A percentile compares a stretch with the other conserved stretches of the same genome.
Evolutionary conservation across 1,140 invertebrate genomes (phyloP).

Genomic region (Calycopis cecrops): DNA sequence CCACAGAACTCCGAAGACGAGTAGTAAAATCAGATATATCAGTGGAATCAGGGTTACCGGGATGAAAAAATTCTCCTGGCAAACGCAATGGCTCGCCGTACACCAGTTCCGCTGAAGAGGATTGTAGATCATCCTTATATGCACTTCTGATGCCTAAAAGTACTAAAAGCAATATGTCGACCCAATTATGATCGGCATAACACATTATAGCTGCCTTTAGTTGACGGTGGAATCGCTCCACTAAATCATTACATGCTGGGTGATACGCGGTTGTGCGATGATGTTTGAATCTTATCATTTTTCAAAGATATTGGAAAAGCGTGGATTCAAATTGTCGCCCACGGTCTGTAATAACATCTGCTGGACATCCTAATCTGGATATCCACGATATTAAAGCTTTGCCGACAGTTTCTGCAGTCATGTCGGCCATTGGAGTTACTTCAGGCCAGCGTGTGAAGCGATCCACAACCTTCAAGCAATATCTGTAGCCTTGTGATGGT

Average conservation of each 20-base stretch:
- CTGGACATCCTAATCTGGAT: slow-evolving; percentile 11
- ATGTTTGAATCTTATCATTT: slow-evolving; percentile 10
- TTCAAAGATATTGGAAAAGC: slow-evolving; percentile 5
- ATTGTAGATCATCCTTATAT: slow-evolving; percentile 3
- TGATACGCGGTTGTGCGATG: slow-evolving; percentile 14
- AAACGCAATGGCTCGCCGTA: slow-evolving; percentile 14
- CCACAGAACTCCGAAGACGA: slow-evolving; percentile 8
- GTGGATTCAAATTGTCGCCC: slow-evolving; percentile 16
- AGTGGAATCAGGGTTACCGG: not conserved
- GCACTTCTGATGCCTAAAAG: slow-evolving; percentile 14
- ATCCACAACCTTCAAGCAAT: slow-evolving; percentile 10
- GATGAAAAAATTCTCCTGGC: slow-evolving; percentile 16
- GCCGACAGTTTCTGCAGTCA: slow-evolving; percentile 18
- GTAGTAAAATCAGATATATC: slow-evolving; percentile 13
- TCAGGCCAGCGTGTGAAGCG: slow-evolving; percentile 12
- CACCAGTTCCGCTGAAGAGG: slow-evolving; percentile 17
- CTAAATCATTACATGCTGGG: slow-evolving; percentile 14
- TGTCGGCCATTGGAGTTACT: slow-evolving; percentile 18
- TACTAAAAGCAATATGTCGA: slow-evolving; percentile 12
- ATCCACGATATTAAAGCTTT: slow-evolving; percentile 16
- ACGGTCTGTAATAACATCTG: too few relatives aligned
- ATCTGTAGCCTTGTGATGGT: slow-evolving; percentile 6
- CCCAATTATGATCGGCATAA: slow-evolving; percentile 7
- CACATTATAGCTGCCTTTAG: not conserved
- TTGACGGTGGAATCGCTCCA: slow-evolving; percentile 17